These are phyloP conservation scores for Ephialtes manifestator DNA, from an alignment of 2,888 invertebrate genomes.

Conservation along the genomic window DNA sequence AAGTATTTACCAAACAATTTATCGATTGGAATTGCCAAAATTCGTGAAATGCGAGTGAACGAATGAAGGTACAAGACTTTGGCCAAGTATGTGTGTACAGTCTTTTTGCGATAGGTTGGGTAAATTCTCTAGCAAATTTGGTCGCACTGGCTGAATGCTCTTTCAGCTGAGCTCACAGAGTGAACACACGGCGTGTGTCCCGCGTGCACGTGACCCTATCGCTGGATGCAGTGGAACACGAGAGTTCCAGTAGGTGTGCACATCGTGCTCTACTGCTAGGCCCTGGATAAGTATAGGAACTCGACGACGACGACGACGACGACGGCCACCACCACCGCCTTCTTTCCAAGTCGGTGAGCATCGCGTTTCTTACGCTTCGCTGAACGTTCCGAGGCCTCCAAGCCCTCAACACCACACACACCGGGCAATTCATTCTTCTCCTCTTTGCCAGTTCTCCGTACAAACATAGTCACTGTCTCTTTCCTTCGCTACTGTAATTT, in stretches of 20 bases:
- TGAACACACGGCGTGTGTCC: constrained; percentile 2
- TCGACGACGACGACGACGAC: constrained; percentile 23
- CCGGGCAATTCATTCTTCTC: constrained; percentile 20
- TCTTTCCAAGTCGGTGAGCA: constrained; percentile 33
- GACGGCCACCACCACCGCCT: constrained; percentile 15
- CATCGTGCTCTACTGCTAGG: background rate
- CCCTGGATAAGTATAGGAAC: background rate
- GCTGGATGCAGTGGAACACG: constrained; percentile 1
- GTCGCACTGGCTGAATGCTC: constrained; percentile 3
- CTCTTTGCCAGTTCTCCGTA: constrained; percentile 2
- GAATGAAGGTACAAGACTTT: background rate
- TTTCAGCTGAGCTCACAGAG: background rate
- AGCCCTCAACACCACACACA: constrained; percentile 27
- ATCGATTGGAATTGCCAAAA: background rate
- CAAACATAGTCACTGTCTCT: constrained; percentile 6
- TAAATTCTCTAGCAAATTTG: constrained; percentile 18
- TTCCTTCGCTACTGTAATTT: background rate
- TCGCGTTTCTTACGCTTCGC: constrained; percentile 42
- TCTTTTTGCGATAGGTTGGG: background rate
- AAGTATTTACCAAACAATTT: background rate
- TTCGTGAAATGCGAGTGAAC: background rate
- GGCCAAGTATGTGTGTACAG: background rate
- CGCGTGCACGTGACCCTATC: background rate
- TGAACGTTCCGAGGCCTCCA: constrained; percentile 30
- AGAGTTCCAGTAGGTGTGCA: background rate